A percentile compares a stretch with the other conserved stretches of the same genome.
Evolutionary conservation across 2,888 invertebrate species (phyloP).

Genomic region (Volucella inflata): DNA sequence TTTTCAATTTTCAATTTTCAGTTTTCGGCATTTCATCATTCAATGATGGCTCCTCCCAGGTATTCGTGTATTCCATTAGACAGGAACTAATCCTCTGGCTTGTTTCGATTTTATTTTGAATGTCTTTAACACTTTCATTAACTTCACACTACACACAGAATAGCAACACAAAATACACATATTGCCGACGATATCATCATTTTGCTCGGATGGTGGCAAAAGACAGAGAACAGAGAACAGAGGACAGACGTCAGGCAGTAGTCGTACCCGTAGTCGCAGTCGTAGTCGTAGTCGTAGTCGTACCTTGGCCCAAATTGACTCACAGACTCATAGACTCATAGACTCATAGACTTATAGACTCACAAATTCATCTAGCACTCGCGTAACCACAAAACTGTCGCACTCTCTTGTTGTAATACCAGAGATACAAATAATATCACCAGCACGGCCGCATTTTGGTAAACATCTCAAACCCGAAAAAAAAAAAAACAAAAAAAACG

Average conservation of each 20-base stretch:
- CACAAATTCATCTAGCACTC: slow-evolving; percentile 33
- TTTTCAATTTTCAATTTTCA: too few relatives aligned
- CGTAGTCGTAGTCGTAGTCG: slow-evolving; percentile 24
- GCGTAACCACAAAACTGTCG: slow-evolving; percentile 75
- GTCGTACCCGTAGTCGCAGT: too few relatives aligned
- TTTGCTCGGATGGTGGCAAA: too few relatives aligned
- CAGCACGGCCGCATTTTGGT: slow-evolving; percentile 71
- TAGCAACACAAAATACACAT: too few relatives aligned
- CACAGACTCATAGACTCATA: slow-evolving; percentile 48
- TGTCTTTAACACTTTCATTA: slow-evolving; percentile 71
- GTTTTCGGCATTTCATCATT: slow-evolving; percentile 12
- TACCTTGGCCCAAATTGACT: slow-evolving; percentile 75
- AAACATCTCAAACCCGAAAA: slow-evolving; percentile 58
- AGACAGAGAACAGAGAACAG: too few relatives aligned
- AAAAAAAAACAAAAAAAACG: background rate
- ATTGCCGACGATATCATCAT: slow-evolving; percentile 24
- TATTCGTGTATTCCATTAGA: slow-evolving; percentile 5
- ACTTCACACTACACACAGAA: slow-evolving; percentile 50
- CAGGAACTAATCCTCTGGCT: slow-evolving; percentile 33
- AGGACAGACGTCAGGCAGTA: too few relatives aligned
- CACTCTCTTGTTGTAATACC: slow-evolving; percentile 70
- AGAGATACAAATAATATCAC: slow-evolving; percentile 73
- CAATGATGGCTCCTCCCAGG: background rate
- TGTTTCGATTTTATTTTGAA: slow-evolving; percentile 33
- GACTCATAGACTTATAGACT: slow-evolving; percentile 49